Evolutionary conservation across 2,113 vertebrate species (phyloP), one percentile per base, ranked within the genome.

Genomic region (Pterophyllum scalare): DNA sequence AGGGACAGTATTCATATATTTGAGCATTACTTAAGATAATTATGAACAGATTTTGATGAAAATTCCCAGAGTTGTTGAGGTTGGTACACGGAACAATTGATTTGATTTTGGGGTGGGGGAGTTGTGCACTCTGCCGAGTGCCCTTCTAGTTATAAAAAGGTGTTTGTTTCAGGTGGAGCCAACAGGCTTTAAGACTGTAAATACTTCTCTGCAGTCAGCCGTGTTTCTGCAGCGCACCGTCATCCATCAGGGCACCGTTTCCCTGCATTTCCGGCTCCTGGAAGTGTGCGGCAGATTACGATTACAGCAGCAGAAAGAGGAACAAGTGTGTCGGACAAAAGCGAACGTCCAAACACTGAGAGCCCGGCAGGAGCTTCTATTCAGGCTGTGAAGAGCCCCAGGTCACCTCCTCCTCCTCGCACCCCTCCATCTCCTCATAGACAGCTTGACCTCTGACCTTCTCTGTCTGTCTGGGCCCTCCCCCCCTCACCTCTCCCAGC

Each of bases 241-340:
- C 43, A 70, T 70, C 17, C 1, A 5, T 52, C 65, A 52, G 65
- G 43, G 24, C 13, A 19, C 46, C 1, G 1, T 52, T 72, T 54
- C 11, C 11, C 46, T 54, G 28, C 31, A 10, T 72, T 54, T 72
- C 31, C 52, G 2, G 3, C 65, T 52, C 19, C 46, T 54, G 26
- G 20, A 72, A 52, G 65, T n/a, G 46, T 72, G 46, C 26, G 67
- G 67, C 67, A 72, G 26, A 72, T 72, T 72, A 72, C 26, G 1
- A 54, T 52, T 52, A 54, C 67, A 72, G 46, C 10, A 54, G 31
- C 67, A 72, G 67, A 24, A 54, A 33, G 46, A 26, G 19, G 19
- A 72, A 72, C 67, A 72, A 72, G 67, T 72, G 67, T 72, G 67
- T 54, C 11, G 11, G 46, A 72, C 46, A 72, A 72, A 72, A 72